Evolutionary conservation across 2,888 invertebrate genomes (phyloP).

Genomic region (Brachypalpus laphriformis): DNA sequence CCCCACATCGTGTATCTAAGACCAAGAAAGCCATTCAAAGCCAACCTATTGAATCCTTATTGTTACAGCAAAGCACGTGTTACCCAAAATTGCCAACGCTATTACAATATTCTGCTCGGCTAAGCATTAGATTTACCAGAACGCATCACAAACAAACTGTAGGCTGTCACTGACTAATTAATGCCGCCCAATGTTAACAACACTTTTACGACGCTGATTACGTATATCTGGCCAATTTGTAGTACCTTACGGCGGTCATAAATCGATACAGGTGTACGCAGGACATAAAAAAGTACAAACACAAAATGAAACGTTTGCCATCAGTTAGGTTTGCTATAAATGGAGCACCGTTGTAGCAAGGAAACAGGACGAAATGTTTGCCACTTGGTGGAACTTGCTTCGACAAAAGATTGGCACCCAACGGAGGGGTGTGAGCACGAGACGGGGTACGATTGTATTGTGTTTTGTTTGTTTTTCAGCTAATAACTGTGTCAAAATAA

Average conservation of each 20-base stretch:
- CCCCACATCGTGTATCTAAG: neutral
- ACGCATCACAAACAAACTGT: neutral
- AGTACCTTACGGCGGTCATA: slow-evolving; percentile 20
- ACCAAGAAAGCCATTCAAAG: neutral
- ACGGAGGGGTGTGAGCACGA: neutral
- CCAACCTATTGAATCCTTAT: slow-evolving; percentile 15
- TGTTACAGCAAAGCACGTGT: slow-evolving; percentile 12
- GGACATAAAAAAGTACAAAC: slow-evolving; percentile 14
- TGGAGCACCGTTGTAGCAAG: neutral
- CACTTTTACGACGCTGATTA: slow-evolving; percentile 45
- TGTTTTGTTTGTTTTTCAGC: slow-evolving; percentile 24
- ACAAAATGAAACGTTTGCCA: slow-evolving; percentile 14
- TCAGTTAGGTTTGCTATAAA: neutral
- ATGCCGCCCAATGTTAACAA: slow-evolving; percentile 36
- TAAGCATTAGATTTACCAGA: slow-evolving; percentile 8
- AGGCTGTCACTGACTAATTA: slow-evolving; percentile 35
- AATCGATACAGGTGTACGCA: slow-evolving; percentile 49
- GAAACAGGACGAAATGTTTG: neutral
- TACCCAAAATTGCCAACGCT: neutral
- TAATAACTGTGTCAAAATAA: slow-evolving; percentile 30
- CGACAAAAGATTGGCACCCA: slow-evolving; percentile 5
- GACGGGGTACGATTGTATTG: neutral
- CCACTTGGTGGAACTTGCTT: neutral
- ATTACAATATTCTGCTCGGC: slow-evolving; percentile 3
- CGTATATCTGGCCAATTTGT: slow-evolving; percentile 29